Evolutionary conservation across 2,113 vertebrate genomes (phyloP), one percentile per base, ranked within the genome.

Genomic region (Zapus hudsonius): DNA sequence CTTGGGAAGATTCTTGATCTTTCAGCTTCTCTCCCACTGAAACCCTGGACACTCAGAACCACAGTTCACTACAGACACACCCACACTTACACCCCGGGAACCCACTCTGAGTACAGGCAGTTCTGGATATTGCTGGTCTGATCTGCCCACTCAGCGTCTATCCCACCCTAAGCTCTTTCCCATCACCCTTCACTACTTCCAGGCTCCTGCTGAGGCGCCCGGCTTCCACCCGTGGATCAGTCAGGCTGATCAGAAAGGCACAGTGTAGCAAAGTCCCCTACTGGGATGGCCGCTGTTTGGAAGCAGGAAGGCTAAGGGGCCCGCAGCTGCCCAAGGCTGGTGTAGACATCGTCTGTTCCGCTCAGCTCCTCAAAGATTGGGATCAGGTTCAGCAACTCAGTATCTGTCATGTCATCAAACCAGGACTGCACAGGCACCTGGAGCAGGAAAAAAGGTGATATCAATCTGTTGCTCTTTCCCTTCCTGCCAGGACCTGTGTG

Each of bases 391-490:
- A 99, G 98, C 96, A 99, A 98, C 96, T 99, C 99, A 0, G 98
- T 98, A 75, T 99, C 99, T 13, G 98, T 98, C 97, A 98, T 98
- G 93, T 99, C 99, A n/a, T 99, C 99, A 93, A 99, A 99, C 99
- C 99, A 99, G 23, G 99, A 99, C 97, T 98, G 96, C 96, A 99
- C 99, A 0, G 99, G 99, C 85, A 99, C 98, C 99, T 99, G 84
- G 7, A 33, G 70, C 22, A 55, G 44, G 79, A 63, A 17, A 76
- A 42, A 57, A 47, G 19, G 40, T 10, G 19, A 44, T 0, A 1
- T 96, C 9, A 94, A 1, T 15, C 44, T 87, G 36, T 23, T 25
- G 36, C 12, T 15, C 70, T 16, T 42, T 70, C 22, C 80, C 12
- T 55, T 33, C 64, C 64, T 4, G 33, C 27, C 31, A 22, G 0